Base-by-base conservation (phyloP, 2,888 invertebrate species). In the Cryptocheilus praepositus region DNA sequence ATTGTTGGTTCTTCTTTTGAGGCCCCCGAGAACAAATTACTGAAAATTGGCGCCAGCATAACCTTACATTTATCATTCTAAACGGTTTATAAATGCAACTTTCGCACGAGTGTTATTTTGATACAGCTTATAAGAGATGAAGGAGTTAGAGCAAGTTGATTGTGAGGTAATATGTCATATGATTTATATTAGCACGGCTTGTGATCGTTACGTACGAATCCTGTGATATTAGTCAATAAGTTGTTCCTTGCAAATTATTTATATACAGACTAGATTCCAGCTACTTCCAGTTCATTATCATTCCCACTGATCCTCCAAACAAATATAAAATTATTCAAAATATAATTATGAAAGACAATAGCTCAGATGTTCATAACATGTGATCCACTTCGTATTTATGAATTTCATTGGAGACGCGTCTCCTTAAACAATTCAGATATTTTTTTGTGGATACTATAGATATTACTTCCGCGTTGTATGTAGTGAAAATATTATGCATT, bases 141-240 rank as follows among this genome's bases (percentile, higher is more conserved):
- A 77, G 72, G 85, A 88, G 65, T 53, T 87, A 21, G 85, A 86
- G 60, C 85, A 87, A 69, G 81, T 82, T 15, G 81, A 81, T 65
- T 86, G 86, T 74, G 87, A 87, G 83, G 87, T 88, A 73, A 81
- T 44, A 4, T 36, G 11, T 11, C 3, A 1, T 11, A 11, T 11
- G 36, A 36, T 36, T 1, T 1, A 36, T 22, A 11, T 57, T 59
- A 8, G 43, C 46, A 8, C 43, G 46, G 7, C 3, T 25, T 15
- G 0, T 21, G 16, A 2, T n/a, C 4, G 16, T 59, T 43, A 0
- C n/a, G 8, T 56, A 44, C 7, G 44, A 5, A 15, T 7, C 3
- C 11, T 36, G 11, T 11, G 21, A 44, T 4, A 3, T 19, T 19
- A 15, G 8, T 44, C 3, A 22, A 44, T 58, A 7, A 57, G n/a